These are phyloP conservation scores for Neolamprologus sp. DNA, from an alignment of 2,113 vertebrate species.

Conservation along the genomic window DNA sequence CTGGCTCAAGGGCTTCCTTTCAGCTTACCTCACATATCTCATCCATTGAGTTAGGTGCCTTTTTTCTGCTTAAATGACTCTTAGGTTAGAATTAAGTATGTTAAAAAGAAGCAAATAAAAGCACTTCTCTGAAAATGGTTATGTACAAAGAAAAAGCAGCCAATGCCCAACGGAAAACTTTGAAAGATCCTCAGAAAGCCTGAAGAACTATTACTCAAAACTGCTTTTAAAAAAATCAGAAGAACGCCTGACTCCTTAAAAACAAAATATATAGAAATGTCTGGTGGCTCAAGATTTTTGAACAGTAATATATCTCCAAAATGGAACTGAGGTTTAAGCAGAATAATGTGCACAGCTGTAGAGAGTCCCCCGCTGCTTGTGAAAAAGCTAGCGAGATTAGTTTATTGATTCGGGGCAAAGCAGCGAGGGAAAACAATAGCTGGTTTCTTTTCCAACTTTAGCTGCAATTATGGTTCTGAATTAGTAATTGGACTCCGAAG, in stretches of 20 bases:
- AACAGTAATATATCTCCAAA: neutral
- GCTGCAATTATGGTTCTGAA: neutral
- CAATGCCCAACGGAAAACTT: neutral
- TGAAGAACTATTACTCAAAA: neutral
- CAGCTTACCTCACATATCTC: neutral
- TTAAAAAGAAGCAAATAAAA: neutral
- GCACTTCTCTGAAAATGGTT: neutral
- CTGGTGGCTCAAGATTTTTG: too few species aligned
- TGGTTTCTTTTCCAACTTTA: neutral
- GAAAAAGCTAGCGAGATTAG: neutral
- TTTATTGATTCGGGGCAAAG: neutral
- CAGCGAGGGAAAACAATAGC: neutral
- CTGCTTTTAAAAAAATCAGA: neutral
- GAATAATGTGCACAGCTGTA: neutral
- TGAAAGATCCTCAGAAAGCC: neutral
- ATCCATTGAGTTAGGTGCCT: neutral
- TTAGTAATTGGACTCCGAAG: neutral
- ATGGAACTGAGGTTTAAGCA: neutral
- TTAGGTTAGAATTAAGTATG: accelerated
- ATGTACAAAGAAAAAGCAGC: neutral
- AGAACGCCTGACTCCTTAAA: accelerated
- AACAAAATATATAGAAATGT: neutral
- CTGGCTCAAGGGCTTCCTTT: neutral
- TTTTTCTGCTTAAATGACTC: neutral
- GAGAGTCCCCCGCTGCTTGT: accelerated